Percentiles rank a stretch among this genome's conserved stretches.
phyloP scores from a whole-genome alignment of 2,797 vertebrate species.

The Spizella passerina region DNA sequence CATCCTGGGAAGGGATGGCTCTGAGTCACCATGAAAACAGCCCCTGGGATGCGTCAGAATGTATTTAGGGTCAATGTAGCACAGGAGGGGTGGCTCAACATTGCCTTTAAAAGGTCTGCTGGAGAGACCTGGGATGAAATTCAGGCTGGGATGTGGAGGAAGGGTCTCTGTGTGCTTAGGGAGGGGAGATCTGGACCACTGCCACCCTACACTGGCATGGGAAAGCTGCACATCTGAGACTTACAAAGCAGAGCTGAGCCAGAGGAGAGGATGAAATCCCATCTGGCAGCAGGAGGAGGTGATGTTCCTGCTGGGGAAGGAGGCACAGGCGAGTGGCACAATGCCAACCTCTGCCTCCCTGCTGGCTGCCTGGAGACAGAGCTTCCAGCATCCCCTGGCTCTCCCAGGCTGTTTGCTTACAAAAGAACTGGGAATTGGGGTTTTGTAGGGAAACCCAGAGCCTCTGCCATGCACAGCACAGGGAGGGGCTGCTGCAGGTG shows the following conservation, averaged over 20 bases:
- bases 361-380: background rate
- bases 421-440: background rate
- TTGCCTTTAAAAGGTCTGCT: background rate
- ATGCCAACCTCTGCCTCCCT: background rate
- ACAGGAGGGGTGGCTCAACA: fast-evolving
- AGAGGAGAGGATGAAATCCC: background rate
- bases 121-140: background rate
- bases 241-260: background rate
- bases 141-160: background rate
- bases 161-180: background rate
- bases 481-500: background rate
- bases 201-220: fast-evolving
- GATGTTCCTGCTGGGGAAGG: background rate
- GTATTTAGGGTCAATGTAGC: background rate
- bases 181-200: background rate
- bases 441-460: background rate
- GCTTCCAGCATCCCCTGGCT: background rate
- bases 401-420: fast-evolving
- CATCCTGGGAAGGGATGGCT: fast-evolving
- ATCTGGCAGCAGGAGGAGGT: background rate
- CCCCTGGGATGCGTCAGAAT: background rate
- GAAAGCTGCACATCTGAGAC: background rate
- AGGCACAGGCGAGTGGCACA: fast-evolving
- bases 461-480: fast-evolving
- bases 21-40: slow-evolving; percentile 4